These are phyloP conservation scores for Parauchenoglanis punctatus DNA, from an alignment of 2,797 vertebrate species.

Conservation along the genomic window DNA sequence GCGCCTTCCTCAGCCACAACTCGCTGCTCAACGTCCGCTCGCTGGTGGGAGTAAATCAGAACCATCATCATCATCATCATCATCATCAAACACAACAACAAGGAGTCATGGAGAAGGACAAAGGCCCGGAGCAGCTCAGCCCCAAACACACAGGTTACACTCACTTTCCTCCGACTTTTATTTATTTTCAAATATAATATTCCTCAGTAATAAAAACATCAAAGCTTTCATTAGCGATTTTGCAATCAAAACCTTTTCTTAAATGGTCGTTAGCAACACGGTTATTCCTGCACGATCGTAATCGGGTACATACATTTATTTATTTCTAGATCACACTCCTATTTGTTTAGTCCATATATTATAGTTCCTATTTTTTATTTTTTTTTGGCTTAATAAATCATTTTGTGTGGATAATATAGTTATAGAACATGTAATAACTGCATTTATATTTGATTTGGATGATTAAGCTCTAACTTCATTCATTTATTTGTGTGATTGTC, in stretches of 20 bases:
- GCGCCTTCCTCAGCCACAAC: conserved; percentile 93
- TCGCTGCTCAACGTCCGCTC: conserved; percentile 94
- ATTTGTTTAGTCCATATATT: neutral
- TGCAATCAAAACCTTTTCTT: neutral
- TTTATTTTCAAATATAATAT: neutral
- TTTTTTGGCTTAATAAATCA: neutral
- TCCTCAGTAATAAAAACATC: neutral
- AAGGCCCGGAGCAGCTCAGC: conserved; percentile 83
- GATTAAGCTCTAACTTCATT: neutral
- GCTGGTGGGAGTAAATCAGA: conserved; percentile 92
- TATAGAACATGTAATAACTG: too few relatives aligned
- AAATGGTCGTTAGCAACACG: neutral
- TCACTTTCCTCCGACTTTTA: neutral
- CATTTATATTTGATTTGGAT: neutral
- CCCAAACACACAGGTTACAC: conserved; percentile 93
- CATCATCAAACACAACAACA: conserved; percentile 81
- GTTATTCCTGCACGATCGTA: neutral
- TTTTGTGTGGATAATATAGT: neutral
- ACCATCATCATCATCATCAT: conserved; percentile 81
- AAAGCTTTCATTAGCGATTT: neutral
- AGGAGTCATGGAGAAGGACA: conserved; percentile 83
- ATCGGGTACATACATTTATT: neutral
- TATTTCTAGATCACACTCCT: neutral
- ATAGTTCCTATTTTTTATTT: neutral
- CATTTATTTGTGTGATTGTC: neutral